A percentile compares a stretch with the other conserved stretches of the same genome.
Conservation (phyloP, 2,113 vertebrate species). For the Platycercus adscitus region DNA sequence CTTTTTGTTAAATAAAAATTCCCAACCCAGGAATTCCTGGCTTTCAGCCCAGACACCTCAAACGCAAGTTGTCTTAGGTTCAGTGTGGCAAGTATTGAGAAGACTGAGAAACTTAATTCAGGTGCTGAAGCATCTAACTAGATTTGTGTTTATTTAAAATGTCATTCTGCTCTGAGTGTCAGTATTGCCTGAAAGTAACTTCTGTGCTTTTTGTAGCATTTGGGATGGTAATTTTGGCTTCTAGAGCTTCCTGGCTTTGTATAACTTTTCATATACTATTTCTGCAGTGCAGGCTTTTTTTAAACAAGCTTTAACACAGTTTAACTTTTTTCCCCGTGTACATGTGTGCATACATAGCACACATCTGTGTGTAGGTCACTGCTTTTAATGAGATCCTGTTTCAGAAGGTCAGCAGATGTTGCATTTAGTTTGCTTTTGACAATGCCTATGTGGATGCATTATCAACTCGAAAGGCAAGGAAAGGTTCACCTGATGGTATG, state of each 20-base stretch:
- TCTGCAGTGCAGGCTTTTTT: background rate
- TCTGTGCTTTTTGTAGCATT: background rate
- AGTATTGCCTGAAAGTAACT: background rate
- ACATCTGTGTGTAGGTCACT: fast-evolving
- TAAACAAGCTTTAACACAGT: background rate
- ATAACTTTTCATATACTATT: background rate
- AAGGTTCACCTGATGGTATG: background rate
- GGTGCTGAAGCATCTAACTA: background rate
- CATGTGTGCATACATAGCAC: fast-evolving
- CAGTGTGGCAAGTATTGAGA: background rate
- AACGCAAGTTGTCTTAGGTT: background rate
- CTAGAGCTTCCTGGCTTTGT: background rate
- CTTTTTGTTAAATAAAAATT: background rate
- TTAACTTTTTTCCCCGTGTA: background rate
- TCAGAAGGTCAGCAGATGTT: background rate
- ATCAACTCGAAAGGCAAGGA: background rate
- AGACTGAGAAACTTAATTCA: background rate
- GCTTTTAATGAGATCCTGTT: background rate
- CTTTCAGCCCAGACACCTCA: background rate
- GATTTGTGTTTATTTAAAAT: background rate
- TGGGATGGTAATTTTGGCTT: background rate
- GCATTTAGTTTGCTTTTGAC: background rate
- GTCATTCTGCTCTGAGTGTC: background rate
- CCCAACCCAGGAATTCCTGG: background rate
- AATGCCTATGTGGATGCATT: background rate